Evolutionary conservation across 2,888 invertebrate species (phyloP).

Genomic region (Flexamia atlantica): DNA sequence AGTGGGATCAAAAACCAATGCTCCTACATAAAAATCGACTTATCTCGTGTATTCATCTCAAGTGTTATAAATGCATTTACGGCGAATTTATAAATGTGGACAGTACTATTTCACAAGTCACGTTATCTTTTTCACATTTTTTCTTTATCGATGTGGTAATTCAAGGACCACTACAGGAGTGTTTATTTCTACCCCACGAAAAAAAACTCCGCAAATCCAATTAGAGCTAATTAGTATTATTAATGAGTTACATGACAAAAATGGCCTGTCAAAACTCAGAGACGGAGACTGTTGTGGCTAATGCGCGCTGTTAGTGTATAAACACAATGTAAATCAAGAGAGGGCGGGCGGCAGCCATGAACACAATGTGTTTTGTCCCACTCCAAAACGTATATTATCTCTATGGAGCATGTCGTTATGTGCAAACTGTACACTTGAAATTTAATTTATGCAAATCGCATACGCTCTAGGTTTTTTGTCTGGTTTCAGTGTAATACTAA

Average conservation of each 20-base stretch:
- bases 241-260: conserved; percentile 9
- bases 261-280: background rate
- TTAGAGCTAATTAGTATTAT: too few relatives aligned
- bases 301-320: conserved; percentile 42
- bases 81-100: too few relatives aligned
- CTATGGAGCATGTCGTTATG: conserved; percentile 38
- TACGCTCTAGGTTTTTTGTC: background rate
- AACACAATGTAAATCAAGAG: conserved; percentile 47
- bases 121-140: too few relatives aligned
- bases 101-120: too few relatives aligned
- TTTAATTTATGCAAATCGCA: conserved; percentile 37
- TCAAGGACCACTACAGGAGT: too few relatives aligned
- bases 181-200: too few relatives aligned
- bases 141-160: too few relatives aligned
- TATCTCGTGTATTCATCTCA: too few relatives aligned
- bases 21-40: too few relatives aligned
- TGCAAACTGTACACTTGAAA: conserved; percentile 39
- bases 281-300: background rate
- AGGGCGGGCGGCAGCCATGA: background rate
- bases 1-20: too few relatives aligned
- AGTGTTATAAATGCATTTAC: too few relatives aligned
- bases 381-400: conserved; percentile 38
- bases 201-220: too few relatives aligned
- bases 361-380: conserved; percentile 39
- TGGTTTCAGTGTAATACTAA: background rate